Base-by-base conservation (phyloP, 2,797 vertebrate genomes). In the Allobates femoralis region DNA sequence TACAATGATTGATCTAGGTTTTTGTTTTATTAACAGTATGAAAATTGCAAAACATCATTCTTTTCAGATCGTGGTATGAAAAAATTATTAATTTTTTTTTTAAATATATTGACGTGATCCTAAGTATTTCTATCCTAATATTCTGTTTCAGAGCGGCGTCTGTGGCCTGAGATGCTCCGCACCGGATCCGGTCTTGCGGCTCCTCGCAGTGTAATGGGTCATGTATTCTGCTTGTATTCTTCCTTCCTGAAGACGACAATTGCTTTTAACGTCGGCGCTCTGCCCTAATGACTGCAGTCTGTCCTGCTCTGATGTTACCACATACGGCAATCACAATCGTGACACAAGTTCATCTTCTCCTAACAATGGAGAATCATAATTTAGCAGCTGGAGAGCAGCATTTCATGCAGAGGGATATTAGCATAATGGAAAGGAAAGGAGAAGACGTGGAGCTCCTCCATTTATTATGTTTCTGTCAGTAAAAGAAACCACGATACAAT, bases 291-390 rank as follows among this genome's bases (percentile, higher is more conserved):
- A 85, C 74, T 78, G 51, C 34, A 53, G 26, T 60, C n/a, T 67
- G 69, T 66, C 32, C 74, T n/a, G n/a, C 23, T 19, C 34, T 18
- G 16, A 19, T 60, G 73, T 53, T 66, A 46, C 34, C 73, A 37
- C 74, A 32, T 53, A 26, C 30, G 56, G 62, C 74, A 78, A 53
- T 78, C 41, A 78, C 58, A 85, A 55, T 85, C 60, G 78, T 1
- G 50, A 23, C 58, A 62, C 12, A 50, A 53, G 60, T 66, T 78
- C 37, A 50, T 75, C 56, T 15, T 46, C 23, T 74, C 28, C 46
- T 75, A 28, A n/a, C 58, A 84, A 64, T 77, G 58, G 32, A 41
- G 46, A 62, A 83, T 83, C 53, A 73, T 37, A 58, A n/a, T 37
- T 58, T 73, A 53, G 50, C 71, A 30, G 14, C 69, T 58, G 11